These are phyloP conservation scores for Heterodera schachtii DNA, from an alignment of 1,140 invertebrate species.

Conservation along the genomic window DNA sequence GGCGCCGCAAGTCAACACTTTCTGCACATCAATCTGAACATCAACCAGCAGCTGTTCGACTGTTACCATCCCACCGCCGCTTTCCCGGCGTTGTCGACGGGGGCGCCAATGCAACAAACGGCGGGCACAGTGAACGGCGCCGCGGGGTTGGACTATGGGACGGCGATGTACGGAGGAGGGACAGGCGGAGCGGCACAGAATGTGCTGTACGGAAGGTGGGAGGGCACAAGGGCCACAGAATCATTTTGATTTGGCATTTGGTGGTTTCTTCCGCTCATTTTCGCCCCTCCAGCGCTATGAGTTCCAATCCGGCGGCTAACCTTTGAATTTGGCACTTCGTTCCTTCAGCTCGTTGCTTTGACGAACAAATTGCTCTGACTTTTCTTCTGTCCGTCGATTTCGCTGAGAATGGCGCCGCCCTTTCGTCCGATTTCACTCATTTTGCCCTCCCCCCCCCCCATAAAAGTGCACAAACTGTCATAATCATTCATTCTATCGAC, in stretches of 20 bases:
- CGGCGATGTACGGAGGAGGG: conserved; percentile 6
- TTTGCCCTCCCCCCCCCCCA: background rate
- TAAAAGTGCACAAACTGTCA: conserved; percentile 10
- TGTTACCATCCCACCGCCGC: background rate
- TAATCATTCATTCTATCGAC: background rate
- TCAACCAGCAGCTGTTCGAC: conserved; percentile 3
- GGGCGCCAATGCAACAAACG: background rate
- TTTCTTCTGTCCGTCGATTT: background rate
- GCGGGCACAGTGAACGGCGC: no score
- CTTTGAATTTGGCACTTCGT: conserved; percentile 18
- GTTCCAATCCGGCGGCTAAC: conserved; percentile 45
- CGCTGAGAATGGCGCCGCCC: background rate
- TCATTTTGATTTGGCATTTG: no score
- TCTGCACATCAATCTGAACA: conserved; percentile 18
- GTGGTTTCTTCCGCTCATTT: background rate
- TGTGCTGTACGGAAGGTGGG: conserved; percentile 12
- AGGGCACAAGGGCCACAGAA: no score
- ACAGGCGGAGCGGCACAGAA: conserved; percentile 1
- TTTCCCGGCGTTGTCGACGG: background rate
- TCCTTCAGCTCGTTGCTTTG: background rate
- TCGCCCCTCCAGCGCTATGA: conserved; percentile 29
- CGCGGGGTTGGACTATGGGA: background rate
- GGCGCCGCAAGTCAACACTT: conserved; percentile 1
- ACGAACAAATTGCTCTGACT: background rate
- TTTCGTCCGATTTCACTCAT: background rate